These are phyloP conservation scores for Aegithalos caudatus DNA, from an alignment of 2,113 vertebrate species.

Conservation along the genomic window DNA sequence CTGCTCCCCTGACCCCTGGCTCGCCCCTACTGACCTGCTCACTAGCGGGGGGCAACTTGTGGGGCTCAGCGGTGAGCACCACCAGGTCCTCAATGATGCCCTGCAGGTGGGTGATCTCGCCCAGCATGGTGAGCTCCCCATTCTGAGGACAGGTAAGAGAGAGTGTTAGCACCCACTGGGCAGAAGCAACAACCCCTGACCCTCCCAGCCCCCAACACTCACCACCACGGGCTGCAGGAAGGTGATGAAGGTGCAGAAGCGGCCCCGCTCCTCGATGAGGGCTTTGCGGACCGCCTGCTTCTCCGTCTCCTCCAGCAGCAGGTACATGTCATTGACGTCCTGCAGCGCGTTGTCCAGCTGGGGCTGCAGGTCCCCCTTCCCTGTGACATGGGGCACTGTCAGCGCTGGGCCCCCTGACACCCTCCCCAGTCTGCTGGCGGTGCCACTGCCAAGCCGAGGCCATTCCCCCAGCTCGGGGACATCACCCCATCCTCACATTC, in stretches of 20 bases:
- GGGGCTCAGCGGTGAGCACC: slow-evolving; percentile 88
- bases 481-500: not conserved
- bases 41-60: slow-evolving; percentile 93
- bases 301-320: slow-evolving; percentile 97
- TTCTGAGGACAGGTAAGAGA: slow-evolving; percentile 73
- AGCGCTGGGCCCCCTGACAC: accelerated
- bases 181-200: not conserved
- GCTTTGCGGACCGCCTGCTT: slow-evolving; percentile 95
- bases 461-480: not conserved
- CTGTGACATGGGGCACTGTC: slow-evolving; percentile 48
- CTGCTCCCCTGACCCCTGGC: accelerated
- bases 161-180: not conserved
- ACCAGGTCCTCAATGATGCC: slow-evolving; percentile 95
- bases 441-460: not conserved
- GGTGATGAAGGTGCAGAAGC: slow-evolving; percentile 92
- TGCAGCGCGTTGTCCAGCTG: slow-evolving; percentile 96
- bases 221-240: slow-evolving; percentile 96
- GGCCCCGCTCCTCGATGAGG: slow-evolving; percentile 90
- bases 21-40: slow-evolving; percentile 81
- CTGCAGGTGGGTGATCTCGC: slow-evolving; percentile 96
- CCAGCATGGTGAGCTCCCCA: slow-evolving; percentile 94
- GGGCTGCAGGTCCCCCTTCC: slow-evolving; percentile 93
- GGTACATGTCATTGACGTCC: slow-evolving; percentile 95
- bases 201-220: not conserved
- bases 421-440: not conserved